Evolutionary conservation across 2,797 vertebrate genomes (phyloP), one percentile per base, ranked within the genome.

Genomic region (Prunella strophiata): DNA sequence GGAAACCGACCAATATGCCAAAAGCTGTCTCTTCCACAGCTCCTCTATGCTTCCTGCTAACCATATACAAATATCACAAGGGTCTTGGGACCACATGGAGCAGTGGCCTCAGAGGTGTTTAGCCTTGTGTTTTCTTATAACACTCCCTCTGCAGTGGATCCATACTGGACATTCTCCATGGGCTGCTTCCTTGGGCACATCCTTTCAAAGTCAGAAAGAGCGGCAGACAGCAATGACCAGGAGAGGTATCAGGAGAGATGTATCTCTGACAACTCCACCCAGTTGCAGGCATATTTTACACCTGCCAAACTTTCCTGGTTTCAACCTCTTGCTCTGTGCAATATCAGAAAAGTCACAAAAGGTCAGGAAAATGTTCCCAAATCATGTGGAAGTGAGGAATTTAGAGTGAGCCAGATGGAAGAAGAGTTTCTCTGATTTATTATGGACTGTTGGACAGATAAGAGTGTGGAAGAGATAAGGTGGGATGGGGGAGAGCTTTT

Each of bases 391-490:
- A 94, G 82, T 7, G 73, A 96, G 62, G 97, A 97, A 94, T 97
- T 97, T 96, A 58, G 92, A 97, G 91, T 85, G 80, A 91, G 57
- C 67, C 90, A 92, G 91, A 91, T 84, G 95, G 95, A 94, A 96
- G 89, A 96, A 97, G 96, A 95, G 57, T 71, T 87, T 77, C 82
- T 92, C 88, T 97, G 96, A 97, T 97, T 97, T 96, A 97, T 94
- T 97, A 58, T 5, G 42, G 93, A 82, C 95, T 63, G 68, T 63
- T 96, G 75, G 74, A 71, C 11, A 91, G 95, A 96, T 91, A 96
- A 94, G 94, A 92, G 55, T 50, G 23, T n/a, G 54, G 36, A 81
- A 90, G 61, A 87, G 94, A 96, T 94, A 95, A 94, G 68, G 57
- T 0, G 0, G 34, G 22, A 47, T 1, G 5, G 42, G 29, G 66